Percentiles rank a stretch among this genome's conserved stretches.
Conservation (phyloP, 2,113 vertebrate genomes). For the Myiagra hebetior region DNA sequence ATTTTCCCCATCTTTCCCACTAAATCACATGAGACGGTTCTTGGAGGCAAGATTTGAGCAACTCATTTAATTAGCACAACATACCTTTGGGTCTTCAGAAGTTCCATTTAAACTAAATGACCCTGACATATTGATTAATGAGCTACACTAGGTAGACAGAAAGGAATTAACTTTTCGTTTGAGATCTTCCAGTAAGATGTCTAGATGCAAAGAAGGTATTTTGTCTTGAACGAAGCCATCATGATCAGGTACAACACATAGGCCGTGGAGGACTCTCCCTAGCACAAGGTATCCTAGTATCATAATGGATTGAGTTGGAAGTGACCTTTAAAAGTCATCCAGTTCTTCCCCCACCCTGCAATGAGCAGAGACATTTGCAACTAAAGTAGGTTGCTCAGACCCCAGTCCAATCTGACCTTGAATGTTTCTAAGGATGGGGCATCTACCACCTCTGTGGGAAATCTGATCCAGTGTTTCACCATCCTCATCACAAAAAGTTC, state of each 20-base stretch:
- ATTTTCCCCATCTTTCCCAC: neutral
- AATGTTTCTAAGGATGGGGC: neutral
- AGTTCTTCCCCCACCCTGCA: rapidly evolving
- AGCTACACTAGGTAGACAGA: neutral
- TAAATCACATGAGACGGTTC: neutral
- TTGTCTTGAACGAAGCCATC: neutral
- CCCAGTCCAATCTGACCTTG: neutral
- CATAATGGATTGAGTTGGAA: neutral
- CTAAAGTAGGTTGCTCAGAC: neutral
- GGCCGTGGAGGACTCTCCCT: neutral
- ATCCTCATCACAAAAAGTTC: neutral
- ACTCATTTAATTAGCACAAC: neutral
- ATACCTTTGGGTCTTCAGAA: neutral
- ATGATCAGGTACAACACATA: neutral
- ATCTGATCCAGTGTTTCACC: neutral
- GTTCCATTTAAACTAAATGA: neutral
- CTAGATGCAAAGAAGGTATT: neutral
- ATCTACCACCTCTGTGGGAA: neutral
- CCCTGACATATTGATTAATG: neutral
- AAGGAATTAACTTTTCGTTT: neutral
- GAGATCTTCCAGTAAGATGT: neutral
- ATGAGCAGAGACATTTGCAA: neutral
- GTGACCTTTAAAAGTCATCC: neutral
- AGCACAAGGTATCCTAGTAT: neutral
- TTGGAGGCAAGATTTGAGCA: neutral